Evolutionary conservation across 2,113 vertebrate genomes (phyloP).

Genomic region (Jaculus jaculus): DNA sequence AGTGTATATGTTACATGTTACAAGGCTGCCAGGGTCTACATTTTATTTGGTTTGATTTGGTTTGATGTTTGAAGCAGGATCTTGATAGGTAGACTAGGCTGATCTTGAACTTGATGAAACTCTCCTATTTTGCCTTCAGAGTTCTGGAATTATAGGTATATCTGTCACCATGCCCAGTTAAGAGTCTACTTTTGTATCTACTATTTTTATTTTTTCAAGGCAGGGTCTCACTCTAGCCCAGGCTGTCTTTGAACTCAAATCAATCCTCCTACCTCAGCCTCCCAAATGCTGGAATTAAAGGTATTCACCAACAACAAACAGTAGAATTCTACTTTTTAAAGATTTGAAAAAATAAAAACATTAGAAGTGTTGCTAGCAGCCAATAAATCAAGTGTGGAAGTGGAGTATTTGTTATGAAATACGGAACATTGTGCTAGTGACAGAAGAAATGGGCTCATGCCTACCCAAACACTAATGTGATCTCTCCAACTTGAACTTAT

Average conservation of each 20-base stretch:
- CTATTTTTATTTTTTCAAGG: background rate
- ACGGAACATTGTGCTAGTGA: background rate
- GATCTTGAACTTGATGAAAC: no score
- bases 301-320: background rate
- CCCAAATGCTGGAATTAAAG: background rate
- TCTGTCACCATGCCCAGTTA: no score
- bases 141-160: no score
- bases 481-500: background rate
- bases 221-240: background rate
- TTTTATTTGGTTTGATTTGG: background rate
- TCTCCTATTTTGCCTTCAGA: no score
- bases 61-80: background rate
- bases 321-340: background rate
- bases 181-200: no score
- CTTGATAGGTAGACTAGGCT: no score
- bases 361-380: background rate
- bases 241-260: background rate
- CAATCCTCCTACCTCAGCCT: background rate
- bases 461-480: background rate
- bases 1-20: background rate
- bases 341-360: background rate
- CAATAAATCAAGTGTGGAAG: background rate
- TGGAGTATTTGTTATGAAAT: background rate
- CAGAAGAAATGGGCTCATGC: background rate
- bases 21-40: background rate